Conservation (phyloP, 2,113 vertebrate genomes). For the Kryptolebias marmoratus region DNA sequence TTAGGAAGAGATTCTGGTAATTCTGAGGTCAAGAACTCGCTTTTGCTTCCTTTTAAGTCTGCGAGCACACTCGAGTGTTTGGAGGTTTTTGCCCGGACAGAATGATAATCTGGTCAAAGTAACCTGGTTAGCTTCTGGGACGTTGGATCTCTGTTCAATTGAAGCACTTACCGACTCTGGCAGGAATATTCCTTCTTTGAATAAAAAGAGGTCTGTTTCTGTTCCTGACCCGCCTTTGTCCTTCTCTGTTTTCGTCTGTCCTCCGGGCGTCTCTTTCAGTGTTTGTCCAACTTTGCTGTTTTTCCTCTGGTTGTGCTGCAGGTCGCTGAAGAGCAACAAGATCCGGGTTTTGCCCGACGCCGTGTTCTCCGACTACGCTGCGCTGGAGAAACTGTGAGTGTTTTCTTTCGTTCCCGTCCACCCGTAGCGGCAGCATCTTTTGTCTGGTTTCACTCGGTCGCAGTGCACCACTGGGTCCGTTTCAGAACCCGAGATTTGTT, state of each 20-base stretch:
- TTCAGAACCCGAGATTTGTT: not conserved
- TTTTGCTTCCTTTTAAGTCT: too few relatives aligned
- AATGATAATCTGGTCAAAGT: too few relatives aligned
- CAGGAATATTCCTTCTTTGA: not conserved
- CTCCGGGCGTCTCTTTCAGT: not conserved
- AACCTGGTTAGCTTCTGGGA: not conserved
- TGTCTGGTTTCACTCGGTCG: not conserved
- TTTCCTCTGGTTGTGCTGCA: conserved; percentile 51
- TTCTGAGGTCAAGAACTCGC: too few relatives aligned
- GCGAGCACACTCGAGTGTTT: too few relatives aligned
- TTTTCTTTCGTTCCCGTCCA: not conserved
- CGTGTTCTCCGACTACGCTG: conserved; percentile 77
- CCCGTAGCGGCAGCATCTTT: not conserved
- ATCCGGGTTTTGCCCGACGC: conserved; percentile 77
- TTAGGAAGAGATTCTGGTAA: too few relatives aligned
- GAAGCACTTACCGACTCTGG: not conserved
- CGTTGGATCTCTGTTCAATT: not conserved
- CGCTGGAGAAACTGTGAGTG: conserved; percentile 82
- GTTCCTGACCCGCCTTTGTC: not conserved
- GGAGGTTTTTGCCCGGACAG: too few relatives aligned
- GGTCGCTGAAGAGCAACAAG: conserved; percentile 80
- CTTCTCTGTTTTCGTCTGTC: not conserved
- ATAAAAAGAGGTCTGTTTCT: not conserved
- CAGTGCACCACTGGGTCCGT: not conserved
- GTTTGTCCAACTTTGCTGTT: conserved; percentile 9